Evolutionary conservation across 2,888 invertebrate genomes (phyloP).

Genomic region (Pomacea canaliculata): DNA sequence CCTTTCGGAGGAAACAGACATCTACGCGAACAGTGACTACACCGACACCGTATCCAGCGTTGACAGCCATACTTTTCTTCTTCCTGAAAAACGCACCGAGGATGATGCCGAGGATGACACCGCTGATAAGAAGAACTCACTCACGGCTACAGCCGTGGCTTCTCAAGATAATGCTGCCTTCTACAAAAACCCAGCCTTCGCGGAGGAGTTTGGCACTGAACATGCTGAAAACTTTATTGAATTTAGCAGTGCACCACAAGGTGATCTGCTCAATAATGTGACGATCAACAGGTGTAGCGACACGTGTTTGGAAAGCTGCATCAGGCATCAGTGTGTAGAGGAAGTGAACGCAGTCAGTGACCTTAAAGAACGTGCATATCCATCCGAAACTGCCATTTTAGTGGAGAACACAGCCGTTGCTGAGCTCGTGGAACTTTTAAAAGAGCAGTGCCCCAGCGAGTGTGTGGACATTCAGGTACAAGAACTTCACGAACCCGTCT

Average conservation of each 20-base stretch:
- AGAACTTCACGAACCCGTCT: slow-evolving; percentile 17
- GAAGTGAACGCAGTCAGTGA: background rate
- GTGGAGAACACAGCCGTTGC: background rate
- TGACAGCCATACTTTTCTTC: slow-evolving; percentile 30
- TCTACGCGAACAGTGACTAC: slow-evolving; percentile 32
- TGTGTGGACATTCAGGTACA: slow-evolving; percentile 19
- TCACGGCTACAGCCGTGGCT: background rate
- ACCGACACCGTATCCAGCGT: slow-evolving; percentile 35
- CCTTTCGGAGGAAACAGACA: slow-evolving; percentile 15
- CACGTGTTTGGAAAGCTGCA: no score
- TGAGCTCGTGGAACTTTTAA: slow-evolving; percentile 8
- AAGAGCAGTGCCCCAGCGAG: slow-evolving; percentile 15
- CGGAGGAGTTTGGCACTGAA: background rate
- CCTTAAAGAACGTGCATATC: background rate
- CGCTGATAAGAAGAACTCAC: background rate
- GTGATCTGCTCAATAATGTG: no score
- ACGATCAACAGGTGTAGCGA: no score
- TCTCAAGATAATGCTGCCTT: background rate
- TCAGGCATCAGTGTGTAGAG: no score
- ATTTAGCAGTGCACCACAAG: no score
- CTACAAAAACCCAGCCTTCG: slow-evolving; percentile 18
- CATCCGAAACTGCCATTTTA: background rate
- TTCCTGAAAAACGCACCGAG: slow-evolving; percentile 6
- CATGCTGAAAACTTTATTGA: background rate
- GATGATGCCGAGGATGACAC: background rate